These are phyloP conservation scores for Apocrypta bakeri DNA, from an alignment of 1,140 invertebrate species.

Conservation along the genomic window DNA sequence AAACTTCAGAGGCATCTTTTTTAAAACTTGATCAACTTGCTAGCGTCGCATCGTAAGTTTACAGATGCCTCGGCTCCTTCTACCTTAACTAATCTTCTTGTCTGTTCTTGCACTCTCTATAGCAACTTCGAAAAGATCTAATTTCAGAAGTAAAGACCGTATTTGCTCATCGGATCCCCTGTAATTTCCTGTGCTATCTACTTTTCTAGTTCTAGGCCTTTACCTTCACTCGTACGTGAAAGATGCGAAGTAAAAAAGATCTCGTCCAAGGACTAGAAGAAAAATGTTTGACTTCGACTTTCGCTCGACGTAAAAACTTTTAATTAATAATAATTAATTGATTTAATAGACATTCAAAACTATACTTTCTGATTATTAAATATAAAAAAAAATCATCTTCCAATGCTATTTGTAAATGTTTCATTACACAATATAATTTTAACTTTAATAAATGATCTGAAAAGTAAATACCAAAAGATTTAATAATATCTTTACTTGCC, in stretches of 20 bases:
- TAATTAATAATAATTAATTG: neutral
- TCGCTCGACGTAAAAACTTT: neutral
- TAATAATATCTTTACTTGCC: no score
- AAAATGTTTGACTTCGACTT: neutral
- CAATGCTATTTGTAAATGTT: no score
- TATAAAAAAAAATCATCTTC: no score
- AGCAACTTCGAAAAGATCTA: conserved; percentile 17
- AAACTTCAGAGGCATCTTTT: neutral
- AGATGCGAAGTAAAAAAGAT: neutral
- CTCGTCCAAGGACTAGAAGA: neutral
- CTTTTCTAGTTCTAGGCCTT: neutral
- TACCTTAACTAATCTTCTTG: neutral
- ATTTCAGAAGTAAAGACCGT: conserved; percentile 32
- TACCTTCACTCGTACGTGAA: neutral
- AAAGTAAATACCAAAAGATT: no score
- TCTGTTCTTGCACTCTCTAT: neutral
- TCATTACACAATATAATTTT: no score
- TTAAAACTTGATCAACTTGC: neutral
- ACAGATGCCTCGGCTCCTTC: neutral
- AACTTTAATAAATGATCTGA: no score
- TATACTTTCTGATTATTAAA: no score
- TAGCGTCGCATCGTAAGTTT: neutral
- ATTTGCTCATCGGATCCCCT: conserved; percentile 12
- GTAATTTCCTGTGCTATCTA: neutral
- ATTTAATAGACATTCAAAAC: neutral